Conservation (phyloP, 1,140 invertebrate genomes). For the Ips nitidus region DNA sequence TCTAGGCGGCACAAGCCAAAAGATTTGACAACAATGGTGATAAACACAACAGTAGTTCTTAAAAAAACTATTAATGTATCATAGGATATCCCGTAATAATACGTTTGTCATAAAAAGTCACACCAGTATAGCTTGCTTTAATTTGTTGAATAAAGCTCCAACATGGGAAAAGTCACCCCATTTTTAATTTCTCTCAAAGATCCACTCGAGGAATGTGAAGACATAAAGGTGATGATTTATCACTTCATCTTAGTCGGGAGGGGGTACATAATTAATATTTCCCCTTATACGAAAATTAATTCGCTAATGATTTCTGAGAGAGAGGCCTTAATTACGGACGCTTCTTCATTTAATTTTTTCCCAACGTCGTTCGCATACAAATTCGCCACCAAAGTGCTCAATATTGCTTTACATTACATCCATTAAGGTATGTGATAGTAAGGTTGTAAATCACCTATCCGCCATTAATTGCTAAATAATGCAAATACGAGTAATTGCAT, state of each 20-base stretch:
- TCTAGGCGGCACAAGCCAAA: too few species aligned
- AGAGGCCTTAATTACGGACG: constrained; percentile 7
- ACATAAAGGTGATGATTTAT: constrained; percentile 47
- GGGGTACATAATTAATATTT: constrained; percentile 37
- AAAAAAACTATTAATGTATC: too few species aligned
- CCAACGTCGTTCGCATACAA: not conserved
- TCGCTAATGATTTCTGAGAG: constrained; percentile 44
- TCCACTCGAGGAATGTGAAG: constrained; percentile 41
- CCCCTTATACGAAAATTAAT: constrained; percentile 40
- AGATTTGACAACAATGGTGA: too few species aligned
- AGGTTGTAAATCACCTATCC: constrained; percentile 3
- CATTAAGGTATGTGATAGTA: not conserved
- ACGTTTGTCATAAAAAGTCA: too few species aligned
- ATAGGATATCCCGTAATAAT: too few species aligned
- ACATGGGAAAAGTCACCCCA: constrained; percentile 23
- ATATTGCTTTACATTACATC: not conserved
- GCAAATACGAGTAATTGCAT: constrained; percentile 18
- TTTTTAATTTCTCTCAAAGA: constrained; percentile 40
- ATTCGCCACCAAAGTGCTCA: not conserved
- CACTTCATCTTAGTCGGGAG: constrained; percentile 41
- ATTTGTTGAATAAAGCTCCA: constrained; percentile 3
- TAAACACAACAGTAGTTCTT: too few species aligned
- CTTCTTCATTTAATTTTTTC: not conserved
- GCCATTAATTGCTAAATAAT: constrained; percentile 17
- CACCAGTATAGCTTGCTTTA: not conserved